Conservation (phyloP, 2,797 vertebrate species). For the Linurgus olivaceus region DNA sequence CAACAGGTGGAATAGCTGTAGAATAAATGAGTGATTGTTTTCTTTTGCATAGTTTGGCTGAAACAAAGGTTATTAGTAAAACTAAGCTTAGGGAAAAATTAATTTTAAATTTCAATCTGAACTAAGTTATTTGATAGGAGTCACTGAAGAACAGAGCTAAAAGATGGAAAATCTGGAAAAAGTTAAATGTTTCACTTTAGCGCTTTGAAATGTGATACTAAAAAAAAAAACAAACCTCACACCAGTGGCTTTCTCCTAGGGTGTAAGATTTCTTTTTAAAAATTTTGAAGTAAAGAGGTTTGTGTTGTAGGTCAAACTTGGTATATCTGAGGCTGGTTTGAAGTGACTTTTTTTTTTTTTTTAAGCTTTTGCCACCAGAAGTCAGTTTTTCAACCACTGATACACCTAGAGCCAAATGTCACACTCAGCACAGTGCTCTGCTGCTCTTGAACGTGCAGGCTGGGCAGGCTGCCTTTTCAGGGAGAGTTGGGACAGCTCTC, state of each 20-base stretch:
- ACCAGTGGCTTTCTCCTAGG: not conserved
- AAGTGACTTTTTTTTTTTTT: not conserved
- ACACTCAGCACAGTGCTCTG: rapidly evolving
- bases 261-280: not conserved
- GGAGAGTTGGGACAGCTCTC: not conserved
- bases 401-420: not conserved
- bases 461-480: not conserved
- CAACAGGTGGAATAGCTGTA: not conserved
- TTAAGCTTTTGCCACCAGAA: not conserved
- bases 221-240: not conserved
- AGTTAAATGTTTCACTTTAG: not conserved
- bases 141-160: not conserved
- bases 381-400: not conserved
- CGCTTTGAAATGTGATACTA: not conserved
- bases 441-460: rapidly evolving
- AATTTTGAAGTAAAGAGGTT: not conserved
- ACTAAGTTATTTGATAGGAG: not conserved
- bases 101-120: not conserved
- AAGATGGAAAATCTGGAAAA: not conserved
- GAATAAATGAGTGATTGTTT: not conserved
- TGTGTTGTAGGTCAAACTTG: not conserved
- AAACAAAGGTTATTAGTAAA: not conserved
- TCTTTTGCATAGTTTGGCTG: not conserved
- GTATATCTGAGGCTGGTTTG: not conserved
- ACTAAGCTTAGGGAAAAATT: not conserved